phyloP scores from a whole-genome alignment of 1,140 invertebrate species.

The Lordiphosa stackelbergi region DNA sequence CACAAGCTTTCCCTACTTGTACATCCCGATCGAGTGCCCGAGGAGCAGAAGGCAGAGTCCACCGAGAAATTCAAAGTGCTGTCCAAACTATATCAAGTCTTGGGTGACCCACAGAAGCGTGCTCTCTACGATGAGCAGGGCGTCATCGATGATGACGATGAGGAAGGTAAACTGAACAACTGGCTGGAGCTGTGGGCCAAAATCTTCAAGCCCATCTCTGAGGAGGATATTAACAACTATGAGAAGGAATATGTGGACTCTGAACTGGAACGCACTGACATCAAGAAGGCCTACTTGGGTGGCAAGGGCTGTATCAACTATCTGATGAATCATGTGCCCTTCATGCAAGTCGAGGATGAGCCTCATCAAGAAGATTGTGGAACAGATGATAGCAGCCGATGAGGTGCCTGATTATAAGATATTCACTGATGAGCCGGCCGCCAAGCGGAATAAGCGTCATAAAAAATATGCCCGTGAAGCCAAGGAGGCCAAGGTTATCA shows the following conservation, averaged over 20 bases:
- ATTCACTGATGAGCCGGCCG: conserved; percentile 87
- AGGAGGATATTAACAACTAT: conserved; percentile 91
- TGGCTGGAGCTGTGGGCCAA: conserved; percentile 92
- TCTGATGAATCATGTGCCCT: conserved; percentile 91
- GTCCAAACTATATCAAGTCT: conserved; percentile 90
- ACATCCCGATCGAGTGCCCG: conserved; percentile 93
- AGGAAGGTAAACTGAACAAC: conserved; percentile 81
- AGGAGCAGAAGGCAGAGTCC: conserved; percentile 86
- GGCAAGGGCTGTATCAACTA: conserved; percentile 94
- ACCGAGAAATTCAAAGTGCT: conserved; percentile 97
- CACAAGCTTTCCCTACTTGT: conserved; percentile 91
- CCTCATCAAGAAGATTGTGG: conserved; percentile 84
- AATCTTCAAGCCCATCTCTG: conserved; percentile 91
- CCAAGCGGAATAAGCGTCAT: conserved; percentile 82
- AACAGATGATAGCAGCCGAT: conserved; percentile 85
- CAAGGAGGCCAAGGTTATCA: conserved; percentile 80
- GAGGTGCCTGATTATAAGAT: conserved; percentile 87
- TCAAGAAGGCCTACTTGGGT: conserved; percentile 85
- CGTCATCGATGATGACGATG: conserved; percentile 86
- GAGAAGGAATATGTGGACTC: conserved; percentile 92
- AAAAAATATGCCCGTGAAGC: conserved; percentile 80
- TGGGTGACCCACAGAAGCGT: conserved; percentile 90
- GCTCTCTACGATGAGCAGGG: conserved; percentile 94
- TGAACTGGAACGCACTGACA: conserved; percentile 85
- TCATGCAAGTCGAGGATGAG: conserved; percentile 89